Conservation (phyloP, 2,888 invertebrate species). For the Parnassius glacialis region DNA sequence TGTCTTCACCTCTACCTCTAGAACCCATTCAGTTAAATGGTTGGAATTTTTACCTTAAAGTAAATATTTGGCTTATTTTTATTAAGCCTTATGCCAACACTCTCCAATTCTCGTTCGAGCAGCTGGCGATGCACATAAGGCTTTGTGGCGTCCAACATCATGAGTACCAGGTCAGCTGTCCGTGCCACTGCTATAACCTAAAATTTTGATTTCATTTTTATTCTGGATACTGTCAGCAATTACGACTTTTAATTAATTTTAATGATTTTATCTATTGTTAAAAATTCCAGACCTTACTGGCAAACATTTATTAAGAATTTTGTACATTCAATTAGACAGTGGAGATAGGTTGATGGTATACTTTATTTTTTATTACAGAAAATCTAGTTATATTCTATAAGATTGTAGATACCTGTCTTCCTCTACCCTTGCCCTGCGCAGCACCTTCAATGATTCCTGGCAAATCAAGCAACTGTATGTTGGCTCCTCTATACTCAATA, state of each 20-base stretch:
- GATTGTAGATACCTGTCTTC: constrained; percentile 84
- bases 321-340: no score
- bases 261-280: no score
- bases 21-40: no score
- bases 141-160: constrained; percentile 99
- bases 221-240: no score
- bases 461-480: constrained; percentile 98
- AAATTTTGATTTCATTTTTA: constrained; percentile 13
- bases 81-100: constrained; percentile 98
- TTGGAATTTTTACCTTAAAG: constrained; percentile 88
- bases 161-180: constrained; percentile 97
- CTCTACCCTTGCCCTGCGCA: constrained; percentile 94
- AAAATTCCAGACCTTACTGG: no score
- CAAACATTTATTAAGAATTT: no score
- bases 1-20: no score
- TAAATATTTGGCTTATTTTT: constrained; percentile 98
- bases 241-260: no score
- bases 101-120: constrained; percentile 96
- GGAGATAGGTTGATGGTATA: no score
- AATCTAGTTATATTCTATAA: neutral
- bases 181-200: constrained; percentile 98
- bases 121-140: constrained; percentile 96
- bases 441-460: constrained; percentile 99
- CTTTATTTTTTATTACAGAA: no score
- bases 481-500: constrained; percentile 98